Base-by-base conservation (phyloP, 2,888 invertebrate genomes). In the Drosophila rubida region DNA sequence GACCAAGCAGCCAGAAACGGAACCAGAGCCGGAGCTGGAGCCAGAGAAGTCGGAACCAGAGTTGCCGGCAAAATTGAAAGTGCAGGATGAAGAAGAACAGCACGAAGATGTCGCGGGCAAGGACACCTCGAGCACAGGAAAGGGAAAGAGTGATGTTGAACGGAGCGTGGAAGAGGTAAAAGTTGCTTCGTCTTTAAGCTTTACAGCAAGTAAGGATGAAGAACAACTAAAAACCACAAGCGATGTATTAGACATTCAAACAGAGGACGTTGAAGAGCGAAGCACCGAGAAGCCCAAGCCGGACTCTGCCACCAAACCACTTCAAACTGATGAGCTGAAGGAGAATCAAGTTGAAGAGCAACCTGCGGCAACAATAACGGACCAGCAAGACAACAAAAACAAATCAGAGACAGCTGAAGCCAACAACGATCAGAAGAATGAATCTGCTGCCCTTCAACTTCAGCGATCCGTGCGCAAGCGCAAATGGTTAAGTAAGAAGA, bases 401-500 rank as follows among this genome's bases (percentile, higher is more conserved):
- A 58, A 63, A 19, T 45, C 49, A 0, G 41, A 62, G n/a, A 27
- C 39, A 32, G n/a, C 42, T 1, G 19, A 19, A 19, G 37, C 4
- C 19, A 66, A 50, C 35, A 80, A 76, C 37, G 80, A 82, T 13
- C 48, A 58, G 32, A 32, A 11, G 32, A 32, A 4, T 13, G 75
- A 82, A 22, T 61, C 58, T 2, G 37, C 35, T 16, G n/a, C 37
- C 92, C 11, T 8, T 27, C 27, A 9, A 19, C 44, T 48, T n/a
- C 87, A 74, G 50, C 91, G 67, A 89, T 93, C 45, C 90, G 93
- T 45, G 14, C 88, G 90, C 11, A 91, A 91, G 64, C 87, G 92
- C 11, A 90, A 88, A 66, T 92, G 92, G 92, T 65, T 91, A 9
- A 89, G 91, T 13, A 90, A 91, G 39, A 94, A 94, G 88, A 81